These are phyloP conservation scores for Ia io DNA, from an alignment of 2,113 vertebrate genomes.

Conservation along the genomic window DNA sequence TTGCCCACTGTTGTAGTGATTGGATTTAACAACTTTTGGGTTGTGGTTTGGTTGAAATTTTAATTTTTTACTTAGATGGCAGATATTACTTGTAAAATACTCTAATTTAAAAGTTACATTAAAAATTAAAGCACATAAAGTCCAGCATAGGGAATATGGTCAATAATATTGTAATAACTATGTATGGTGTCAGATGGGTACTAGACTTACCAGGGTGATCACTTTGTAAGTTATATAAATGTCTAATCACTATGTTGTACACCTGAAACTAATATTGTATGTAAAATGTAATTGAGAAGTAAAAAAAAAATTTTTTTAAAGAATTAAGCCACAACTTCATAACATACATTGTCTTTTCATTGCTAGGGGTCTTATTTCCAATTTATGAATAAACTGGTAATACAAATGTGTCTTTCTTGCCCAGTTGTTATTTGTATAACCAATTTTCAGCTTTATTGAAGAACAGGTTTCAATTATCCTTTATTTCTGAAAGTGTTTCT, in stretches of 20 bases:
- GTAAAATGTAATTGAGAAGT: neutral
- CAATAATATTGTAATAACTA: neutral
- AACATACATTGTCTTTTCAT: neutral
- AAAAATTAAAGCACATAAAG: slow-evolving; percentile 14
- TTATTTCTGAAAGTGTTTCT: slow-evolving; percentile 32
- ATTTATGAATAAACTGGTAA: neutral
- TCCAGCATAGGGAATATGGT: neutral
- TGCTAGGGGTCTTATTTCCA: slow-evolving; percentile 31
- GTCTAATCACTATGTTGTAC: neutral
- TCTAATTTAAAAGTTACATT: slow-evolving; percentile 5
- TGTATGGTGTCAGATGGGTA: neutral
- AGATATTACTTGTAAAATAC: neutral
- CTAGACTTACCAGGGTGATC: neutral
- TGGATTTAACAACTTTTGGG: neutral
- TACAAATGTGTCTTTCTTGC: slow-evolving; percentile 17
- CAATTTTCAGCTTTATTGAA: slow-evolving; percentile 6
- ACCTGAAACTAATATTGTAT: neutral
- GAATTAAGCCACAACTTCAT: neutral
- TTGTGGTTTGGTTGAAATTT: neutral
- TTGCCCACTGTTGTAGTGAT: neutral
- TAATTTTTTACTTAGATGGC: slow-evolving; percentile 14
- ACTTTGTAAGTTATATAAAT: neutral
- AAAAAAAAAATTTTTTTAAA: neutral
- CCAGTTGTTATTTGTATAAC: neutral
- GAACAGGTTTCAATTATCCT: neutral